Evolutionary conservation across 2,888 invertebrate species (phyloP).

Genomic region (Philonicus albiceps): DNA sequence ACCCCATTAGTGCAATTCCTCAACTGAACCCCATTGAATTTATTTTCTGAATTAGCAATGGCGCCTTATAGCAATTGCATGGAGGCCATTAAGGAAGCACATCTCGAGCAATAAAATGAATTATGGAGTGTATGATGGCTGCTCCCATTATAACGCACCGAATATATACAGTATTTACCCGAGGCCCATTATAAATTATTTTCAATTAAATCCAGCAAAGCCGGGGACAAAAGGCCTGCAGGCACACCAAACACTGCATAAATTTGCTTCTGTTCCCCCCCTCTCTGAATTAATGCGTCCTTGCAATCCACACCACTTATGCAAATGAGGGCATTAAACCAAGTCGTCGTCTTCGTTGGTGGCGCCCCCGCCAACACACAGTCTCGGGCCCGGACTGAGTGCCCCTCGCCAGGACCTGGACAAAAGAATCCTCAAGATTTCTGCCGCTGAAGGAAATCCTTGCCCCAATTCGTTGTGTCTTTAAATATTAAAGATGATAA

Average conservation of each 20-base stretch:
- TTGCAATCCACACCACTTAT: neutral
- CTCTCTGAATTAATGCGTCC: neutral
- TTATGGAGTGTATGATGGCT: neutral
- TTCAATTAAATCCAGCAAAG: neutral
- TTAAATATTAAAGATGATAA: conserved; percentile 28
- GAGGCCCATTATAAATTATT: neutral
- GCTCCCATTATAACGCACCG: neutral
- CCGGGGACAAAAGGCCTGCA: neutral
- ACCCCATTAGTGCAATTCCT: neutral
- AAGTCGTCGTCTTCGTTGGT: neutral
- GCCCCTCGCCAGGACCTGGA: neutral
- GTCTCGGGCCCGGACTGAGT: neutral
- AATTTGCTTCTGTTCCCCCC: neutral
- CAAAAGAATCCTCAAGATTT: neutral
- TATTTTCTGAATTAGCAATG: neutral
- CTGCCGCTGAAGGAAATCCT: neutral
- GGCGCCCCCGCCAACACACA: neutral
- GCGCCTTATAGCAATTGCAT: neutral
- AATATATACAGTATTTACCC: neutral
- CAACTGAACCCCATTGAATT: neutral
- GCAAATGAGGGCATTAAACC: neutral
- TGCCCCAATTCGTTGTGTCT: neutral
- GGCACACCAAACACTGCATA: neutral
- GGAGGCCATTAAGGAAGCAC: neutral
- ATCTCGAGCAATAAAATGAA: neutral